phyloP scores from a whole-genome alignment of 2,797 vertebrate genomes.

The Betta splendens region DNA sequence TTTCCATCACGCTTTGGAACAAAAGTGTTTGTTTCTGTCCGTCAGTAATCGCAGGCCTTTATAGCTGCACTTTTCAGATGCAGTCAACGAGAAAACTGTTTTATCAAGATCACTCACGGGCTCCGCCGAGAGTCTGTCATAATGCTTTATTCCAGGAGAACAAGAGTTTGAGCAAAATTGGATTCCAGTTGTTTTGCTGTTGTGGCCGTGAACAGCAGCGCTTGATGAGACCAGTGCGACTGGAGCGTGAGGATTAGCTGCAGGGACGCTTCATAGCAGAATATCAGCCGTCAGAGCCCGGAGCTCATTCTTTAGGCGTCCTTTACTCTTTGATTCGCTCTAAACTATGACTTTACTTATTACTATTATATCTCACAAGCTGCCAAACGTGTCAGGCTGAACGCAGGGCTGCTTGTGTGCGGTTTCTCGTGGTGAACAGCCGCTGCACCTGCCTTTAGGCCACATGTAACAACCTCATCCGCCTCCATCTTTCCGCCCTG shows the following conservation, averaged over 20 bases:
- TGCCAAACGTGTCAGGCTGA: not conserved
- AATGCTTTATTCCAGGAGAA: slow-evolving; percentile 19
- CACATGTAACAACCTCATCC: no score
- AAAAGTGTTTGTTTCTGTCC: slow-evolving; percentile 55
- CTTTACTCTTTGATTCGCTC: no score
- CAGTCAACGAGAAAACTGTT: slow-evolving; percentile 38
- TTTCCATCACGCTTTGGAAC: slow-evolving; percentile 34
- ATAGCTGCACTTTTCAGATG: slow-evolving; percentile 17
- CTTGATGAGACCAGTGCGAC: slow-evolving; percentile 3
- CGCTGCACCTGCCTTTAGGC: not conserved
- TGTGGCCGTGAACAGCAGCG: slow-evolving; percentile 8
- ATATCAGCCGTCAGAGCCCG: no score
- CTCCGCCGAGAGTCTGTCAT: slow-evolving; percentile 22
- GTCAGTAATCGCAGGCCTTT: slow-evolving; percentile 40
- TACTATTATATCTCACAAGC: no score
- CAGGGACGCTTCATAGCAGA: no score
- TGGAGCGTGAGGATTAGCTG: not conserved
- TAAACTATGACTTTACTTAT: no score
- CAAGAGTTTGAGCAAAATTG: slow-evolving; percentile 10
- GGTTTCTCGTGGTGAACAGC: not conserved
- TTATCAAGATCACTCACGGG: slow-evolving; percentile 33
- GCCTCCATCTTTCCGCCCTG: no score
- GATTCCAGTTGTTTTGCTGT: slow-evolving; percentile 24
- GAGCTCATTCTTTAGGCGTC: no score
- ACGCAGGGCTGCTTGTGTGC: no score